Conservation (phyloP, 2,797 vertebrate species). For the Esox lucius region DNA sequence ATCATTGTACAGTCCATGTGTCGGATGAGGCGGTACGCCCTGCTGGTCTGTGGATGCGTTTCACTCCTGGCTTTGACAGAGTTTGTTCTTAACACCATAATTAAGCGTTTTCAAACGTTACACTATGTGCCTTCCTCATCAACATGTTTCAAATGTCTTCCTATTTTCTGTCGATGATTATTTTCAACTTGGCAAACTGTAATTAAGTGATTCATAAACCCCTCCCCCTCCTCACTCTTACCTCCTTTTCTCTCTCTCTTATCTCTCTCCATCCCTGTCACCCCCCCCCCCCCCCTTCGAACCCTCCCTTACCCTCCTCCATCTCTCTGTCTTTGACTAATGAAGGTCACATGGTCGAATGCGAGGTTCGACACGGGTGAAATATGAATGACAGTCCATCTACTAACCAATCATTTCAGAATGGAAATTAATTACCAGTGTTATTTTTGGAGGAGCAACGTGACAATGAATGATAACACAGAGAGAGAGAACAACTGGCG, state of each 20-base stretch:
- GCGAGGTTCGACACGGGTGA: conserved; percentile 66
- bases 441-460: conserved; percentile 71
- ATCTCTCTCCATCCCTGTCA: too few species aligned
- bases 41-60: conserved; percentile 42
- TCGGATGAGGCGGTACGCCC: conserved; percentile 3
- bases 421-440: conserved; percentile 76
- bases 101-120: conserved; percentile 12
- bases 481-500: conserved; percentile 8
- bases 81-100: conserved; percentile 52
- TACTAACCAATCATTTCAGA: conserved; percentile 67
- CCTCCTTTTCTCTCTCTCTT: too few species aligned
- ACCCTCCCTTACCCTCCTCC: too few species aligned
- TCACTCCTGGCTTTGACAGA: conserved; percentile 51
- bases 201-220: neutral
- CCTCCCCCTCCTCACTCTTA: too few species aligned
- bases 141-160: neutral
- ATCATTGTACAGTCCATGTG: too few species aligned
- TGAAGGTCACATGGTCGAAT: conserved; percentile 11
- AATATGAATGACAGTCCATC: conserved; percentile 68
- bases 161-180: neutral
- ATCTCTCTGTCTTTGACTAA: neutral
- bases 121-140: conserved; percentile 13
- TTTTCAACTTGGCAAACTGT: neutral
- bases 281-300: too few species aligned
- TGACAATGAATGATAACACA: conserved; percentile 66